Evolutionary conservation across 2,888 invertebrate genomes (phyloP).

Genomic region (Harpagoxenus sublaevis): DNA sequence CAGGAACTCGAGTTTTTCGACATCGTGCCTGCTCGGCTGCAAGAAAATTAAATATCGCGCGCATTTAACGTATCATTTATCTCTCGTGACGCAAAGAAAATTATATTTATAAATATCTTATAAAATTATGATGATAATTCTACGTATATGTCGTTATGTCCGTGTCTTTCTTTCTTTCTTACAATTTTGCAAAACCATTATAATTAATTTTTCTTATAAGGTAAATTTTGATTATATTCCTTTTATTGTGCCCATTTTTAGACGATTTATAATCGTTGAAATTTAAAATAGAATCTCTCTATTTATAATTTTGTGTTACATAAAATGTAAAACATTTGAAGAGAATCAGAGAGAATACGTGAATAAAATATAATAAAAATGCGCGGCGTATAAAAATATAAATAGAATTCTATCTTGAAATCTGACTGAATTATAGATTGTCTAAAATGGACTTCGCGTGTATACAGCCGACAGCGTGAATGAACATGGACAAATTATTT

Average conservation of each 20-base stretch:
- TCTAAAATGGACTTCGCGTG: neutral
- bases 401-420: slow-evolving; percentile 19
- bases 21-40: slow-evolving; percentile 76
- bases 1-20: slow-evolving; percentile 80
- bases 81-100: too few relatives aligned
- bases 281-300: slow-evolving; percentile 8
- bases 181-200: neutral
- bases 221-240: neutral
- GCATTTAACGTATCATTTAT: too few relatives aligned
- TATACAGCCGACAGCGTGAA: neutral
- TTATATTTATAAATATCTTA: too few relatives aligned
- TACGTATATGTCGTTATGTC: too few relatives aligned
- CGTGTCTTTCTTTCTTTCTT: too few relatives aligned
- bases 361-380: slow-evolving; percentile 4
- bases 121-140: too few relatives aligned
- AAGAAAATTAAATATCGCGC: neutral
- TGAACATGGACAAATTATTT: slow-evolving; percentile 16
- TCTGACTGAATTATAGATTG: neutral
- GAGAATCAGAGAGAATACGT: neutral
- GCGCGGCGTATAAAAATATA: neutral
- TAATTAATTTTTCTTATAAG: neutral
- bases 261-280: neutral
- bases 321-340: neutral
- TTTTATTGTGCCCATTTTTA: neutral
- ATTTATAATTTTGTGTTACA: neutral